Evolutionary conservation across 2,888 invertebrate species (phyloP).

Genomic region (Tenthredo distinguenda): DNA sequence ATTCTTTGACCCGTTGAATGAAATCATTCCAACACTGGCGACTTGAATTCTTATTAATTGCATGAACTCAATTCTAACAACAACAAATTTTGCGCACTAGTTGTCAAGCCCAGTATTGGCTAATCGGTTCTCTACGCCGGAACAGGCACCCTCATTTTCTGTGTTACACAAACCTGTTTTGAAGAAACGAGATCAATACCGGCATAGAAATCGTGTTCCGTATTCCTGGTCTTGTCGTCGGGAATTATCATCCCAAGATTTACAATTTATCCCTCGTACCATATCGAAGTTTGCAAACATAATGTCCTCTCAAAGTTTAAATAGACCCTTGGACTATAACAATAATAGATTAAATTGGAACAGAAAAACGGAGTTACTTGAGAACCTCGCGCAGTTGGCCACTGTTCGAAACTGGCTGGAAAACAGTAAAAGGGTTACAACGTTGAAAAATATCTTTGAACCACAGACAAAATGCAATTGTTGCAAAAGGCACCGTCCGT

Average conservation of each 20-base stretch:
- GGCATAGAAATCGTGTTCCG: background rate
- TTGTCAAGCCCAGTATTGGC: background rate
- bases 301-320: conserved; percentile 44
- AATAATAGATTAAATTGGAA: conserved; percentile 55
- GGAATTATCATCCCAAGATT: background rate
- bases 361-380: conserved; percentile 48
- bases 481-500: conserved; percentile 41
- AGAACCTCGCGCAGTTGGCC: conserved; percentile 35
- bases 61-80: conserved; percentile 6
- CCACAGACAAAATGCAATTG: conserved; percentile 40
- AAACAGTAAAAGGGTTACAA: conserved; percentile 48
- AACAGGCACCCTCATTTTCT: conserved; percentile 2
- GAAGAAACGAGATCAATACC: conserved; percentile 12
- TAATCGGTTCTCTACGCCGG: background rate
- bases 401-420: conserved; percentile 52
- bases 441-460: conserved; percentile 51
- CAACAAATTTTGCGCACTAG: conserved; percentile 16
- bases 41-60: background rate
- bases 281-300: conserved; percentile 48
- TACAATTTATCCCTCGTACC: conserved; percentile 33
- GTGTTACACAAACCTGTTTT: conserved; percentile 28
- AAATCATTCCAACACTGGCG: background rate
- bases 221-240: conserved; percentile 21
- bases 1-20: background rate
- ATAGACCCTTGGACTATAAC: conserved; percentile 56